Conservation (phyloP, 2,797 vertebrate genomes). For the Echiichthys vipera region DNA sequence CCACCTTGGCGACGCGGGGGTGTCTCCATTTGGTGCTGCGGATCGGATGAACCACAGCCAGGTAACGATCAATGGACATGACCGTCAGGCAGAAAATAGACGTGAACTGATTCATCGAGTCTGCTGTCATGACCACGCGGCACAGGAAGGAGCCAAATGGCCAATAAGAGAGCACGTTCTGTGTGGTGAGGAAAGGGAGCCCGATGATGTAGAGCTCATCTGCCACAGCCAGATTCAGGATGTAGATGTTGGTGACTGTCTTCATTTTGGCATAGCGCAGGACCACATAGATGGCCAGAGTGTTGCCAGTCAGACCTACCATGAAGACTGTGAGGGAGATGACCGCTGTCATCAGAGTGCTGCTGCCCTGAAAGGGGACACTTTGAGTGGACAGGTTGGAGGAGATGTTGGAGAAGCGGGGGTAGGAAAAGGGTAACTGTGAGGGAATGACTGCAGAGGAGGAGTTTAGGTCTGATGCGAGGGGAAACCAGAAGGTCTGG, state of each 20-base stretch:
- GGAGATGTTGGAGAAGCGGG: constrained; percentile 66
- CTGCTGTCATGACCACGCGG: constrained; percentile 94
- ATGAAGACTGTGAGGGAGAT: constrained; percentile 93
- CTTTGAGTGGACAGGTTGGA: constrained; percentile 75
- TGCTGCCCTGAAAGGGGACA: constrained; percentile 86
- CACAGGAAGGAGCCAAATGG: constrained; percentile 96
- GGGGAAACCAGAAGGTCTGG: constrained; percentile 43
- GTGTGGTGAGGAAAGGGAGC: constrained; percentile 94
- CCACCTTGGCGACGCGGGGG: constrained; percentile 90
- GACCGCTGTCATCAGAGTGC: constrained; percentile 90
- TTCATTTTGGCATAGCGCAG: constrained; percentile 92
- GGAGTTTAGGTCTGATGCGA: constrained; percentile 64
- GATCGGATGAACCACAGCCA: constrained; percentile 94
- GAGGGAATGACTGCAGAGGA: constrained; percentile 30
- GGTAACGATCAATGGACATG: constrained; percentile 96
- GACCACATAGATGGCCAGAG: constrained; percentile 94
- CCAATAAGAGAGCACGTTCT: constrained; percentile 97
- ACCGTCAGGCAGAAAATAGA: constrained; percentile 98
- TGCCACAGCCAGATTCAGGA: constrained; percentile 94
- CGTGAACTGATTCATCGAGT: constrained; percentile 97
- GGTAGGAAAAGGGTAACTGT: constrained; percentile 35
- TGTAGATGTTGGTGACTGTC: constrained; percentile 96
- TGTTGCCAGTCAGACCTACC: constrained; percentile 93
- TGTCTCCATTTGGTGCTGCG: constrained; percentile 94
- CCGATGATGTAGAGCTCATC: constrained; percentile 97